Evolutionary conservation across 2,797 vertebrate genomes (phyloP).

Genomic region (Falco cherrug): DNA sequence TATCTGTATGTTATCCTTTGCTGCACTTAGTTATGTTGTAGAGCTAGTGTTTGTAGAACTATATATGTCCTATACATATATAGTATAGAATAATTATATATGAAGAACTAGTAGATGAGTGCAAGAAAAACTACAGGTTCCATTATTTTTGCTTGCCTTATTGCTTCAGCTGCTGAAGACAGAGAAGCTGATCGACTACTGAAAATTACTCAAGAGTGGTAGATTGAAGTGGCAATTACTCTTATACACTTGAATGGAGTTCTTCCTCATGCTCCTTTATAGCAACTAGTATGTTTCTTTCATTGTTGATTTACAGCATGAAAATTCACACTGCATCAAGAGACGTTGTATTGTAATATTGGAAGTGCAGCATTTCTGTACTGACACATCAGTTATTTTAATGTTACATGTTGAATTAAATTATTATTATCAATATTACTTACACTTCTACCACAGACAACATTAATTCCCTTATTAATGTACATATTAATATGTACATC

Average conservation of each 20-base stretch:
- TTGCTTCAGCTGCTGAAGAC: background rate
- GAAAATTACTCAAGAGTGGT: constrained; percentile 15
- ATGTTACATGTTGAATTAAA: background rate
- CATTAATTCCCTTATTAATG: background rate
- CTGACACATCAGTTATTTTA: constrained; percentile 16
- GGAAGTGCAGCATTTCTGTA: background rate
- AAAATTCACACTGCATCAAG: background rate
- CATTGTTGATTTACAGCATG: background rate
- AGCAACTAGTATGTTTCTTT: background rate
- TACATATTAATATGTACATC: background rate
- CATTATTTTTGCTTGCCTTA: constrained; percentile 2
- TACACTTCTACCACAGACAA: background rate
- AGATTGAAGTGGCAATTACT: constrained; percentile 20
- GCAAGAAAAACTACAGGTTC: background rate
- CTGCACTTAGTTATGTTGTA: background rate
- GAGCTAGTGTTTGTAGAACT: background rate
- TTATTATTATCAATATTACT: background rate
- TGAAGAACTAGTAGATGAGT: background rate
- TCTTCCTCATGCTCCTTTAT: background rate
- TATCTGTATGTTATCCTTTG: background rate
- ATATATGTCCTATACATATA: background rate
- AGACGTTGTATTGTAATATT: background rate
- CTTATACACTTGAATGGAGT: constrained; percentile 2
- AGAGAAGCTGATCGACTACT: background rate
- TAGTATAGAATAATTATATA: background rate